Conservation (phyloP, 2,888 invertebrate species). For the Epinotia brunnichana region DNA sequence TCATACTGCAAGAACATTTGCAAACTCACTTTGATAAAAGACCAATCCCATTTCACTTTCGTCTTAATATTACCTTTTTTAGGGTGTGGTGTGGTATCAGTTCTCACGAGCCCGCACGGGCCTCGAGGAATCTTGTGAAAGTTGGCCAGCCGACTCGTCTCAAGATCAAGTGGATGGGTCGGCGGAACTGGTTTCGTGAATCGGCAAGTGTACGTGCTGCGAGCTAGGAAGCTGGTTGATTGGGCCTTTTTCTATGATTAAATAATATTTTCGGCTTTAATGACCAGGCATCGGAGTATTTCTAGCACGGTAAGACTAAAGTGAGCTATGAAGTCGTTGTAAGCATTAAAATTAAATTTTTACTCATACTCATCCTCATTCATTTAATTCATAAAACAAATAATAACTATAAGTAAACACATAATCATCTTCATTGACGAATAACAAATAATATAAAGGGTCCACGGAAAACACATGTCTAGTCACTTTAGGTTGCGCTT, state of each 20-base stretch:
- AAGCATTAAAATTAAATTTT: no score
- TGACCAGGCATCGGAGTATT: no score
- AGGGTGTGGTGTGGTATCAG: constrained; percentile 31
- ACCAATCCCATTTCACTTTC: constrained; percentile 30
- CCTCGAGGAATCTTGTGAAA: constrained; percentile 80
- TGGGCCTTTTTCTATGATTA: constrained; percentile 21
- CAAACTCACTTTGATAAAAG: not conserved
- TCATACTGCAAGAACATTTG: not conserved
- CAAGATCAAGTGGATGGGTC: constrained; percentile 75
- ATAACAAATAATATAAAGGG: no score
- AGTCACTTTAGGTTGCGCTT: no score
- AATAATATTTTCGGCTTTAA: not conserved
- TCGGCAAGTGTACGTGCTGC: constrained; percentile 70
- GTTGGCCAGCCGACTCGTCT: constrained; percentile 71
- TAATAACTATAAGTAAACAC: no score
- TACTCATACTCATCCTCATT: no score
- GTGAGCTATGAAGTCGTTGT: no score
- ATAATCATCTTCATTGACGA: no score
- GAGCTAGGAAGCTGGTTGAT: constrained; percentile 53
- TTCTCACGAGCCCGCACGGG: constrained; percentile 58
- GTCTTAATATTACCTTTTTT: constrained; percentile 19
- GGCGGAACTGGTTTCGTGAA: constrained; percentile 67
- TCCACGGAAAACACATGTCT: no score
- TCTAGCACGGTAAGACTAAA: no score
- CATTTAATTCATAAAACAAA: no score